phyloP scores from a whole-genome alignment of 1,140 invertebrate genomes.

The Brachionus sp. region DNA sequence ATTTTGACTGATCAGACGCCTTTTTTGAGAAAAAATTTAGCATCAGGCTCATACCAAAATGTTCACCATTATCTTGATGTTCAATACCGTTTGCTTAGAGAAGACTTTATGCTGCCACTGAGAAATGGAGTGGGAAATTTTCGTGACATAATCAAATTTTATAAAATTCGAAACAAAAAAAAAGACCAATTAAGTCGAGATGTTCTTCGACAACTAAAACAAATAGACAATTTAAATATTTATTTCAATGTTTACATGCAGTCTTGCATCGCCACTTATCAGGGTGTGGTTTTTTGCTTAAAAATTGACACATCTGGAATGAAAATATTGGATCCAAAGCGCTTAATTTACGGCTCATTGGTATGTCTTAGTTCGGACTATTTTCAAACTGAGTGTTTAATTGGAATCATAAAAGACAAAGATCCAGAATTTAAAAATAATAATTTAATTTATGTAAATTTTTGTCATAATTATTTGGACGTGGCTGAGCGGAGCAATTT shows the following conservation, averaged over 20 bases:
- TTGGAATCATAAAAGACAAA: background rate
- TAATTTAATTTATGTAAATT: background rate
- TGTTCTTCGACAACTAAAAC: background rate
- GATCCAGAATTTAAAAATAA: background rate
- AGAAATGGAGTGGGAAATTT: conserved; percentile 55
- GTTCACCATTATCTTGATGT: conserved; percentile 70
- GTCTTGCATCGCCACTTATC: background rate
- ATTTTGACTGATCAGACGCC: conserved; percentile 50
- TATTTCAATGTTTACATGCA: conserved; percentile 40
- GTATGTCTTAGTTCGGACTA: conserved; percentile 13
- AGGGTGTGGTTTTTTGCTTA: conserved; percentile 47
- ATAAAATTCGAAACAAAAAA: background rate
- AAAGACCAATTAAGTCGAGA: conserved; percentile 41
- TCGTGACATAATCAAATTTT: background rate
- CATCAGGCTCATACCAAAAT: conserved; percentile 64
- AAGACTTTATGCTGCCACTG: conserved; percentile 65
- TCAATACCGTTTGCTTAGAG: conserved; percentile 71
- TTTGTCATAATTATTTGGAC: background rate
- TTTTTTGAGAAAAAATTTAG: conserved; percentile 65
- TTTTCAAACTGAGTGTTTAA: background rate
- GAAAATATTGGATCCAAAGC: conserved; percentile 56
- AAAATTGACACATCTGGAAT: conserved; percentile 40
- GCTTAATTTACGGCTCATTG: conserved; percentile 65
- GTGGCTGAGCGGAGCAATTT: background rate
- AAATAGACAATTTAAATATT: background rate